Evolutionary conservation across 2,797 vertebrate species (phyloP).

Genomic region (Avahi laniger): DNA sequence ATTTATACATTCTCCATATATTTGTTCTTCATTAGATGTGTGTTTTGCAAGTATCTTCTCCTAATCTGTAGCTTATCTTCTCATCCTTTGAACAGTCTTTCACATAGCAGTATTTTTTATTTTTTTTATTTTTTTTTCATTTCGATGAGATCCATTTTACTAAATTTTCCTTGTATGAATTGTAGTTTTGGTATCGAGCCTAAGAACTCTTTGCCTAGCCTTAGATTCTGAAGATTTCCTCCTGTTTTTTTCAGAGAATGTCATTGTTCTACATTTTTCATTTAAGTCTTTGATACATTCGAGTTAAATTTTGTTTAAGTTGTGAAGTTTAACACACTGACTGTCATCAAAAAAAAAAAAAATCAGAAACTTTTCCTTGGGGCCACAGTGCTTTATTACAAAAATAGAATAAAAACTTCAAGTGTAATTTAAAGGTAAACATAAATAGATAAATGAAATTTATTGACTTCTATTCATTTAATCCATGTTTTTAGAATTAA

Average conservation of each 20-base stretch:
- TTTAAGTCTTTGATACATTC: background rate
- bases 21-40: background rate
- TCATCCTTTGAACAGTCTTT: background rate
- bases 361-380: no score
- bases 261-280: background rate
- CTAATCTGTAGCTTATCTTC: background rate
- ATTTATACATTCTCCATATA: background rate
- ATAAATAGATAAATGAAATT: no score
- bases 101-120: background rate
- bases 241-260: background rate
- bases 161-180: background rate
- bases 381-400: no score
- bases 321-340: background rate
- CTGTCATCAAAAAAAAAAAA: no score
- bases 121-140: background rate
- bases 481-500: no score
- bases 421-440: no score
- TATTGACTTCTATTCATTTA: no score
- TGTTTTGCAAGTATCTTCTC: background rate
- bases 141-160: background rate
- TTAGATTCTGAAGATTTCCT: background rate
- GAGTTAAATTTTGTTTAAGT: background rate
- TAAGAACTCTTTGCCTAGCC: background rate
- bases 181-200: background rate
- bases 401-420: no score